Conservation (phyloP, 1,140 invertebrate genomes). For the Odontomachus brunneus region DNA sequence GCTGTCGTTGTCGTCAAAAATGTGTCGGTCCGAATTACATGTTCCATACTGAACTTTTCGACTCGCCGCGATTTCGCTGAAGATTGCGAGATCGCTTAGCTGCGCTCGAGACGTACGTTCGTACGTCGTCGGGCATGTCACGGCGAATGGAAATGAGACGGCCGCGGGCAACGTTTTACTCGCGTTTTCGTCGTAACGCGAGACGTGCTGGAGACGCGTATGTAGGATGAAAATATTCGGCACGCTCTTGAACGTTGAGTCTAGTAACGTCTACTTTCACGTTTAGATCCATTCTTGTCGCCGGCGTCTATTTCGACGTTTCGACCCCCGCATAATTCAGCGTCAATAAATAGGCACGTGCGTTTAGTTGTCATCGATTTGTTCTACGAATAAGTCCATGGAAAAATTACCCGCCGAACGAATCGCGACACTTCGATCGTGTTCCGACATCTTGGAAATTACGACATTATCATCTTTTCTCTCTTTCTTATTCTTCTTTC, state of each 20-base stretch:
- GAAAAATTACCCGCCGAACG: constrained; percentile 19
- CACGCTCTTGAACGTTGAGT: constrained; percentile 1
- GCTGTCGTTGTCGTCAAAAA: constrained; percentile 11
- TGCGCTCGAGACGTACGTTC: background rate
- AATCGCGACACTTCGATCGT: background rate
- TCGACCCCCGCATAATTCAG: too few relatives aligned
- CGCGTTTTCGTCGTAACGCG: too few relatives aligned
- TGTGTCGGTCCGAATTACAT: constrained; percentile 34
- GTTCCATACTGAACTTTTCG: constrained; percentile 29
- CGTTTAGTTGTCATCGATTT: background rate
- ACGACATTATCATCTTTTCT: too few relatives aligned
- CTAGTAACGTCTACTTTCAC: background rate
- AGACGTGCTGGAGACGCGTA: too few relatives aligned
- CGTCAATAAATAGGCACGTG: too few relatives aligned
- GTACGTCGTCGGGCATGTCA: background rate
- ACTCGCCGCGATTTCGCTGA: background rate
- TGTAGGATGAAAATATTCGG: constrained; percentile 5
- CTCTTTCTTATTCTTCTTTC: too few relatives aligned
- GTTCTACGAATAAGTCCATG: constrained; percentile 16
- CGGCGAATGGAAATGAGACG: constrained; percentile 41
- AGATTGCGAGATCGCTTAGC: constrained; percentile 21
- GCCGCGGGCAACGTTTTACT: background rate
- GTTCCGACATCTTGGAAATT: background rate
- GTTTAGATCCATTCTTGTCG: background rate
- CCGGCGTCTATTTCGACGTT: too few relatives aligned